These are phyloP conservation scores for Agonopterix arenella DNA, from an alignment of 2,888 invertebrate genomes.

Conservation along the genomic window DNA sequence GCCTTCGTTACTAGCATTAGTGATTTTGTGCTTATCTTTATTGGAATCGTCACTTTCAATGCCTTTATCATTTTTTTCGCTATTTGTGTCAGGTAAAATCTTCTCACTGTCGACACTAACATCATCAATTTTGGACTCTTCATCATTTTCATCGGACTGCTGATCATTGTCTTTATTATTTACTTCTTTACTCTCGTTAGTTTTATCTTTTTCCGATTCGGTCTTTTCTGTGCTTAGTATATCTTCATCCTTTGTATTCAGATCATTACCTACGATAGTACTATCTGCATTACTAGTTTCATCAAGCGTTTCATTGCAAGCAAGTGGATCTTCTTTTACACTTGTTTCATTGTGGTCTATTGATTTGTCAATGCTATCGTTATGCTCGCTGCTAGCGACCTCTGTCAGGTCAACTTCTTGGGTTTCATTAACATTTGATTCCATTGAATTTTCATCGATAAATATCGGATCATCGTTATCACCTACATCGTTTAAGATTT, in stretches of 20 bases:
- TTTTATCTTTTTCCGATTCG: not conserved
- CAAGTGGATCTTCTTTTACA: constrained; percentile 6
- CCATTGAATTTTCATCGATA: constrained; percentile 70
- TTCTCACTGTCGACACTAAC: not conserved
- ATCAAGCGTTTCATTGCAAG: constrained; percentile 7
- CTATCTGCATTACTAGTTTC: not conserved
- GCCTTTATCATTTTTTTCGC: not conserved
- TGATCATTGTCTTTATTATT: constrained; percentile 6
- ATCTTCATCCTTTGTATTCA: not conserved
- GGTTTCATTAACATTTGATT: constrained; percentile 39
- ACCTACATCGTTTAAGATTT: constrained; percentile 50
- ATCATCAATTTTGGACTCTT: constrained; percentile 5
- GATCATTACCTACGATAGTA: too few species aligned
- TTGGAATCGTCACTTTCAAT: too few species aligned
- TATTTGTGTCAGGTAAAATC: not conserved
- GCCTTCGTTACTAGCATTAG: not conserved
- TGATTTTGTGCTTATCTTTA: constrained; percentile 1
- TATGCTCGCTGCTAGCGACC: constrained; percentile 62
- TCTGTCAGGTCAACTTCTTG: constrained; percentile 60
- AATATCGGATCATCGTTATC: constrained; percentile 67
- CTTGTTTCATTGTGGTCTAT: constrained; percentile 11
- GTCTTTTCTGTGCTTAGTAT: not conserved
- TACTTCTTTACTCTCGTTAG: not conserved
- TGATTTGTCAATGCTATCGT: constrained; percentile 59
- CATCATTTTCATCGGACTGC: constrained; percentile 1